These are phyloP conservation scores for Rhabdornis inornatus DNA, from an alignment of 2,113 vertebrate genomes.

Conservation along the genomic window DNA sequence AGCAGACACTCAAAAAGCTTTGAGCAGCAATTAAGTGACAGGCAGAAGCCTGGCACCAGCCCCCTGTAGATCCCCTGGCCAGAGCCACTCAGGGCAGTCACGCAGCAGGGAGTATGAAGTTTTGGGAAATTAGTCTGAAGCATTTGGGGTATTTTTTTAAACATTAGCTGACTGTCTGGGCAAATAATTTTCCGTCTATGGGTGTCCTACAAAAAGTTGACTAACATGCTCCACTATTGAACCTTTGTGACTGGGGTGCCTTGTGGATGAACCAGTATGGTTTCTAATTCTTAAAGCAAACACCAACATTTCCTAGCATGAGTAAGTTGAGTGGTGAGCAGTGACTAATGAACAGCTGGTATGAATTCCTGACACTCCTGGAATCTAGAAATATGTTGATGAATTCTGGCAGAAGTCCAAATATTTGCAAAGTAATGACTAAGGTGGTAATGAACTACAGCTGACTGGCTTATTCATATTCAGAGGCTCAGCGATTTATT, in stretches of 20 bases:
- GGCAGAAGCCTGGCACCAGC: not conserved
- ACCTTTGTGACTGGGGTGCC: not conserved
- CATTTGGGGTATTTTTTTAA: not conserved
- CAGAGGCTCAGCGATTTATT: not conserved
- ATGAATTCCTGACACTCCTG: constrained; percentile 55
- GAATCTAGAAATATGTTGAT: constrained; percentile 54
- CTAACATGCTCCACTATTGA: not conserved
- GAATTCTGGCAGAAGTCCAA: constrained; percentile 51
- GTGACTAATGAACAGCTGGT: constrained; percentile 61
- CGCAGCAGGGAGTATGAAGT: not conserved
- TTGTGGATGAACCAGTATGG: not conserved
- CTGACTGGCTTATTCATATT: constrained; percentile 1
- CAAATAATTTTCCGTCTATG: not conserved
- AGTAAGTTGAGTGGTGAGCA: constrained; percentile 10
- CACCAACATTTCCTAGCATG: not conserved
- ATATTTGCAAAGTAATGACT: constrained; percentile 47
- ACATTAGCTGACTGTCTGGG: not conserved
- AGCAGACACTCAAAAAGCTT: not conserved
- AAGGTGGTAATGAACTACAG: constrained; percentile 47
- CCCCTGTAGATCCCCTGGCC: not conserved
- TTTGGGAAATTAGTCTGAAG: not conserved
- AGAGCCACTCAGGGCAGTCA: not conserved
- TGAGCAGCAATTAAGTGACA: not conserved
- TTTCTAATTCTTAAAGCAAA: constrained; percentile 12
- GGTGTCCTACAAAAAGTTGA: not conserved